phyloP scores from a whole-genome alignment of 1,140 invertebrate genomes.

The Lordiphosa mommai region DNA sequence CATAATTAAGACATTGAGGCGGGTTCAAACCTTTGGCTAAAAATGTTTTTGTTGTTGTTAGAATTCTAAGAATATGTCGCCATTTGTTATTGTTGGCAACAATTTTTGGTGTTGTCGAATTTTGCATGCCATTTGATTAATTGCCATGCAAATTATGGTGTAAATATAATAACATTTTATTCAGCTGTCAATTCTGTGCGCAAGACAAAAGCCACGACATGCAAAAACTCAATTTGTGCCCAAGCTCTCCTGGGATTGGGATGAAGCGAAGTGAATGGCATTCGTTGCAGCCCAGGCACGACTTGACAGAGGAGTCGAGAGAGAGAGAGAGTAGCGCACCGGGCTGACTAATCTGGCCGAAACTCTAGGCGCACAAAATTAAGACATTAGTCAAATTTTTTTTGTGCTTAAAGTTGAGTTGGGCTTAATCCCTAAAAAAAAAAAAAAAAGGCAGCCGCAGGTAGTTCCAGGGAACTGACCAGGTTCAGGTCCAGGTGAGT shows the following conservation, averaged over 20 bases:
- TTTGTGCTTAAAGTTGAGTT: slow-evolving; percentile 17
- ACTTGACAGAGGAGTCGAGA: slow-evolving; percentile 14
- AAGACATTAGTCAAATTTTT: slow-evolving; percentile 73
- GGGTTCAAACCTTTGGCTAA: too few relatives aligned
- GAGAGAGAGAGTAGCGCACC: slow-evolving; percentile 23
- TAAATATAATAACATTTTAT: slow-evolving; percentile 79
- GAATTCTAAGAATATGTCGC: slow-evolving; percentile 17
- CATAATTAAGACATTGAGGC: slow-evolving; percentile 29
- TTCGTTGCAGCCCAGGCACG: slow-evolving; percentile 66
- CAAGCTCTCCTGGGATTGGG: slow-evolving; percentile 23
- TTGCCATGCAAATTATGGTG: slow-evolving; percentile 78
- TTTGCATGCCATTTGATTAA: slow-evolving; percentile 77
- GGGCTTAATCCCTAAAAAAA: slow-evolving; percentile 53
- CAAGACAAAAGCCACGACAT: slow-evolving; percentile 53
- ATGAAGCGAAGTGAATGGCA: slow-evolving; percentile 76
- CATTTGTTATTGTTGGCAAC: slow-evolving; percentile 20
- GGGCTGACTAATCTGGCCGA: slow-evolving; percentile 41
- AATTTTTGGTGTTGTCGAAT: slow-evolving; percentile 40
- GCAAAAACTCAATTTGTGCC: slow-evolving; percentile 71
- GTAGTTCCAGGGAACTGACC: slow-evolving; percentile 68
- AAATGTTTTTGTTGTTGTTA: too few relatives aligned
- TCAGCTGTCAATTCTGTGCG: slow-evolving; percentile 70
- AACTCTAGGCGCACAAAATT: slow-evolving; percentile 68
- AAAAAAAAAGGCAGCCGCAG: slow-evolving; percentile 44
- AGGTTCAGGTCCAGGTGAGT: slow-evolving; percentile 48